phyloP scores from a whole-genome alignment of 2,113 vertebrate genomes.

The Dipodomys merriami region DNA sequence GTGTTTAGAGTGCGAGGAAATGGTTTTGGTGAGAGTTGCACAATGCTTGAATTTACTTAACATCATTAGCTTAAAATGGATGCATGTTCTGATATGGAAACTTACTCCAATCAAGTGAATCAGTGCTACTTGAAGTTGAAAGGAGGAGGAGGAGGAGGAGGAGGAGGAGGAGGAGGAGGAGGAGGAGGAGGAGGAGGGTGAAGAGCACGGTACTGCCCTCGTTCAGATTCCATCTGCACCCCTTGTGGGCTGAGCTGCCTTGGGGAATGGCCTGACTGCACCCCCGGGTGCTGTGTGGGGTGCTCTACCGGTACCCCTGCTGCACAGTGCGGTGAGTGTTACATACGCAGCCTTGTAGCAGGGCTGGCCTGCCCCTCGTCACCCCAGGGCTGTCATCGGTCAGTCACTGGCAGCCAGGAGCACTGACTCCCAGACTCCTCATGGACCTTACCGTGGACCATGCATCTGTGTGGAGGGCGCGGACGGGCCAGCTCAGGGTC shows the following conservation, averaged over 20 bases:
- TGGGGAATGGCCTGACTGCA: rapidly evolving
- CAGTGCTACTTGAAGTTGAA: background rate
- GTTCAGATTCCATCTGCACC: rapidly evolving
- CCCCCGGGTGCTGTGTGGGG: no score
- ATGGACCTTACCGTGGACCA: rapidly evolving
- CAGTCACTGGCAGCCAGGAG: background rate
- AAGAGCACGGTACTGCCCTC: rapidly evolving
- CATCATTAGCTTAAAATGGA: background rate
- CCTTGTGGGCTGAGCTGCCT: background rate
- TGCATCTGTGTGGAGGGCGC: no score
- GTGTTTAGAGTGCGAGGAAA: background rate
- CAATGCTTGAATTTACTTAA: background rate
- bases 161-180: background rate
- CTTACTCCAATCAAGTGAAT: background rate
- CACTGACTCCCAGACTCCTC: background rate
- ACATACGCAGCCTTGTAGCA: no score
- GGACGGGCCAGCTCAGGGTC: background rate
- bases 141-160: no score
- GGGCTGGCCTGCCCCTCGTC: no score
- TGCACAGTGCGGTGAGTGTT: no score
- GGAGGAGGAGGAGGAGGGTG: rapidly evolving
- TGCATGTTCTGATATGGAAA: background rate
- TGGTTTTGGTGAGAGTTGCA: background rate
- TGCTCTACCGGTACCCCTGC: no score
- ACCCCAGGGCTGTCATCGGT: background rate